Percentiles rank a stretch among this genome's conserved stretches.
phyloP scores from a whole-genome alignment of 2,797 vertebrate species.

The Ataeniobius toweri region DNA sequence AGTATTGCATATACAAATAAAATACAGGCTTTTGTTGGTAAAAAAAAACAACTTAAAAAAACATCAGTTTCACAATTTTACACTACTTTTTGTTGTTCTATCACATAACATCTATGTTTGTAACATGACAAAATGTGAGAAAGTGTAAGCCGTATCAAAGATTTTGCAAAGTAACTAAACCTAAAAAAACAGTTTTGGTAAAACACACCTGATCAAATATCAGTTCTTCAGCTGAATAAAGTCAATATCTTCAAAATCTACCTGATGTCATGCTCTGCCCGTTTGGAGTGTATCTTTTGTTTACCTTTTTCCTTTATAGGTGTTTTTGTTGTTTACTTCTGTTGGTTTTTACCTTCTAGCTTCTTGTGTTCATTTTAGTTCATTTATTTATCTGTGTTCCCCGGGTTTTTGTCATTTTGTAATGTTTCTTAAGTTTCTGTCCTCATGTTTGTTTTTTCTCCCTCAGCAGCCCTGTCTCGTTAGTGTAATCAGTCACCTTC shows the following conservation, averaged over 20 bases:
- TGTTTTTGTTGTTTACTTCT: too few relatives aligned
- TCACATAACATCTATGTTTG: not conserved
- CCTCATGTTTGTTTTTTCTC: too few relatives aligned
- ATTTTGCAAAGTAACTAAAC: not conserved
- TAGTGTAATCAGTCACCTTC: too few relatives aligned
- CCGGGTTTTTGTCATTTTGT: too few relatives aligned
- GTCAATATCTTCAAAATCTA: conserved; percentile 9
- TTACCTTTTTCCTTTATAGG: too few relatives aligned
- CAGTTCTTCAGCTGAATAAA: conserved; percentile 2
- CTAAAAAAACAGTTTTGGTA: conserved; percentile 5
- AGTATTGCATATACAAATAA: not conserved
- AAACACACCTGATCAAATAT: not conserved
- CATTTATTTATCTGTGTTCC: too few relatives aligned
- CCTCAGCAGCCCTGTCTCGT: too few relatives aligned
- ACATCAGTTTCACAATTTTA: not conserved
- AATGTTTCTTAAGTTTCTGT: too few relatives aligned
- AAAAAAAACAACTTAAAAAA: too few relatives aligned
- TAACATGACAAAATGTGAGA: not conserved
- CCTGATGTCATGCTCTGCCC: not conserved
- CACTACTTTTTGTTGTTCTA: not conserved
- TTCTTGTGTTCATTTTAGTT: too few relatives aligned
- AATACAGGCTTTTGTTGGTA: not conserved
- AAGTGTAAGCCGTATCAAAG: not conserved
- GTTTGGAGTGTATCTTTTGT: too few relatives aligned
- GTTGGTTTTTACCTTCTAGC: too few relatives aligned